Percentiles rank a stretch among this genome's conserved stretches.
These are phyloP conservation scores for Drosophila suzukii DNA, from an alignment of 1,140 invertebrate species.

Conservation along the genomic window DNA sequence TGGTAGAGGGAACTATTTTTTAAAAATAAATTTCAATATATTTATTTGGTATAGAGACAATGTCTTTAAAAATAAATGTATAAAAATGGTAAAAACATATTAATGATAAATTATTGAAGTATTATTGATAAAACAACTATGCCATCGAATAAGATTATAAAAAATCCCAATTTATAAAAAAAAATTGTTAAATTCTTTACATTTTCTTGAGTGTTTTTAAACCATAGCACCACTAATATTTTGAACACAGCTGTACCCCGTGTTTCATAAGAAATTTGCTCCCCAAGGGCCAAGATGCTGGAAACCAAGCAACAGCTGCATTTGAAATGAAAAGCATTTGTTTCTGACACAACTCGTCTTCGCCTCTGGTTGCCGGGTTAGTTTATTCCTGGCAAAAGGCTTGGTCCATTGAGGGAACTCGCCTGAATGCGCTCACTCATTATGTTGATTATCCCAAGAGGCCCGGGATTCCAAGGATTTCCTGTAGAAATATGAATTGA, in stretches of 20 bases:
- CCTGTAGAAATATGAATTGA: constrained; percentile 75
- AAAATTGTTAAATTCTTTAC: neutral
- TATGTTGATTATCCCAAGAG: constrained; percentile 80
- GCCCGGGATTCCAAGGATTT: constrained; percentile 43
- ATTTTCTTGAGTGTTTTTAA: neutral
- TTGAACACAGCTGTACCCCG: constrained; percentile 8
- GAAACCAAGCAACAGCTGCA: constrained; percentile 79
- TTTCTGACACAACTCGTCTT: constrained; percentile 81
- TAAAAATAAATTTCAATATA: no score
- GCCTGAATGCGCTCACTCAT: constrained; percentile 79
- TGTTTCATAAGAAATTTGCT: constrained; percentile 54
- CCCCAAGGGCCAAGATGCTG: constrained; percentile 47
- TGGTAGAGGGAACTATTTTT: no score
- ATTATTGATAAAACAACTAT: no score
- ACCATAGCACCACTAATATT: neutral
- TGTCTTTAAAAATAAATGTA: no score
- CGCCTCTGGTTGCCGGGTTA: constrained; percentile 44
- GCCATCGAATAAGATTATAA: no score
- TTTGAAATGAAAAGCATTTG: constrained; percentile 83
- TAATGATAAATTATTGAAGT: no score
- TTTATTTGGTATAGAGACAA: no score
- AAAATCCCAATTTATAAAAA: no score
- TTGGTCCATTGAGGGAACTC: constrained; percentile 65
- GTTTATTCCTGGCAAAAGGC: constrained; percentile 38
- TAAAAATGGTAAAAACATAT: no score